Evolutionary conservation across 2,888 invertebrate species (phyloP), one percentile per base, ranked within the genome.

Genomic region (Himalopsyche japonica): DNA sequence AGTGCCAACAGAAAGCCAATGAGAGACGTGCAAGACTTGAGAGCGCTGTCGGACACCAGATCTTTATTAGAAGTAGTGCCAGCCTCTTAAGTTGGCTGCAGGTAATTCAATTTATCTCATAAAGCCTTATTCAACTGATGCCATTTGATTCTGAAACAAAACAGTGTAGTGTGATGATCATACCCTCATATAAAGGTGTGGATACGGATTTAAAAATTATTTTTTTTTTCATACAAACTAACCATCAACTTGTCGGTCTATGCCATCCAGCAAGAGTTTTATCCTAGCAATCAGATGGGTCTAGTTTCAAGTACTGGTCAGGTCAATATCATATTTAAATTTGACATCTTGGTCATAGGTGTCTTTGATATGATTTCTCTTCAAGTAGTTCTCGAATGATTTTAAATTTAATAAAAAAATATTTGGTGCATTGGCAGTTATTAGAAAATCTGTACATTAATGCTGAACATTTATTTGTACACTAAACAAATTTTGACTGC

Each of bases 11-110:
- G 43, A 97, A 97, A 89, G 98, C 98, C 0, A 93, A 94, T 12
- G 96, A 97, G 88, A 92, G 98, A 0, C 94, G 98, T 87, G 94
- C 95, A 0, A 93, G 97, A 78, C 93, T 99, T 47, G 98, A 98
- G 90, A 97, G 97, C 89, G 98, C 98, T 1, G 98, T 99, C 3
- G 99, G 99, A 0, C 96, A 97, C 89, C 98, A 99, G 90, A 97
- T 98, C 89, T 98, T 98, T 90, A 96, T 95, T 89, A 95, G 95
- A 89, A 97, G 97, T 89, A 95, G 96, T 15, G 95, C 96, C 87
- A 96, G 95, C 82, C 91, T 97, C 83, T 91, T 96, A n/a, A 94
- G 94, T 85, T 98, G 98, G 97, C 94, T 97, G 8, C 94, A 94
- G 91, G 92, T 92, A 57, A 27, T n/a, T 24, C 32, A 64, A 79